Percentiles rank a stretch among this genome's conserved stretches.
Conservation (phyloP, 2,113 vertebrate species). For the Sciurus niger region DNA sequence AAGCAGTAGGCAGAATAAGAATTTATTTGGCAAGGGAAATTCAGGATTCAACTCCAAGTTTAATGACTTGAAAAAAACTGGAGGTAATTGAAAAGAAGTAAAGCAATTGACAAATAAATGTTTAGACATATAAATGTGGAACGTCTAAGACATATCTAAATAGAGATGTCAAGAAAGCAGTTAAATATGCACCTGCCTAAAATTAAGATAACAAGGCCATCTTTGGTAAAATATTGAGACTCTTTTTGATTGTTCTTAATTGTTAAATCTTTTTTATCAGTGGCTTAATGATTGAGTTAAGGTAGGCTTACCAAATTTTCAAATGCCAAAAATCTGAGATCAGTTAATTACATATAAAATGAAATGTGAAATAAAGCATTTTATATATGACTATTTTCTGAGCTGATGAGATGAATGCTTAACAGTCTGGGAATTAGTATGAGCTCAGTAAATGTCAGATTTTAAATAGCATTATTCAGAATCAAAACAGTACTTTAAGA, state of each 20-base stretch:
- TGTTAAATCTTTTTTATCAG: neutral
- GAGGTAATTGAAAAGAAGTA: neutral
- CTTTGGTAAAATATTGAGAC: neutral
- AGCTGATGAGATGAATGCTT: neutral
- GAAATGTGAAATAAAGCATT: neutral
- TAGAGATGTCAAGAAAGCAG: neutral
- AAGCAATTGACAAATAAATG: neutral
- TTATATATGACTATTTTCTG: neutral
- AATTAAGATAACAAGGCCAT: neutral
- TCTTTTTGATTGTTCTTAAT: neutral
- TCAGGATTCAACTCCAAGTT: neutral
- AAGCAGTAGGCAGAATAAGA: neutral
- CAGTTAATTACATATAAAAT: neutral
- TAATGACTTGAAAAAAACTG: neutral
- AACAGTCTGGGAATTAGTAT: neutral
- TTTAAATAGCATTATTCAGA: neutral
- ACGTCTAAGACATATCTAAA: no score
- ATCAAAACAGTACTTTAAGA: constrained; percentile 15
- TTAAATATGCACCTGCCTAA: neutral
- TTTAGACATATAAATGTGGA: no score
- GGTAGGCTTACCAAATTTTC: neutral
- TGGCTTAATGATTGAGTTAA: neutral
- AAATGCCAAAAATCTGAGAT: neutral
- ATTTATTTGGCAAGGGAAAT: neutral
- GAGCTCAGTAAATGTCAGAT: neutral